phyloP scores from a whole-genome alignment of 2,113 vertebrate species.

The Galbula dea region DNA sequence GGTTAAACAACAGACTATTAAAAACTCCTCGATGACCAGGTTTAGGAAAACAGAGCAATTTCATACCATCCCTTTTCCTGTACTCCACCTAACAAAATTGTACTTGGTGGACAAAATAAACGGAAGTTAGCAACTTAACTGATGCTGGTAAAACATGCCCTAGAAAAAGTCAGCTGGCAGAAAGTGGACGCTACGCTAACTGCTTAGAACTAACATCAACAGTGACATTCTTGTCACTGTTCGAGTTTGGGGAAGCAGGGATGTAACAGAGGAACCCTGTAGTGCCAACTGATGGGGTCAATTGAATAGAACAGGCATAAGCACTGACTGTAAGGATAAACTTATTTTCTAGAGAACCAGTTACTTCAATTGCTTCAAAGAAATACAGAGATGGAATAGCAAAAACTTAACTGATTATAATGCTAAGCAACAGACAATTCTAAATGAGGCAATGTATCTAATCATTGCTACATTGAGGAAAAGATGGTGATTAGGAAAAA shows the following conservation, averaged over 20 bases:
- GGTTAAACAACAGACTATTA: neutral
- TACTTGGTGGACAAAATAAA: neutral
- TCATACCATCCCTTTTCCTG: neutral
- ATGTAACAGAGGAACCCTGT: fast-evolving
- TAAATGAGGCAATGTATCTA: too few relatives aligned
- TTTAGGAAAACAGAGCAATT: neutral
- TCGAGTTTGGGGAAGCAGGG: neutral
- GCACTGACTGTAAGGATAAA: too few relatives aligned
- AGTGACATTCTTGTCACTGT: neutral
- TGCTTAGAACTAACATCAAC: neutral
- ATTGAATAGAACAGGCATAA: too few relatives aligned
- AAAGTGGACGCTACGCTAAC: neutral
- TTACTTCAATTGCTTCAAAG: too few relatives aligned
- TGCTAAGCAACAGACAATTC: too few relatives aligned
- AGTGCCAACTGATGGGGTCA: too few relatives aligned
- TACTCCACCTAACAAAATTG: neutral
- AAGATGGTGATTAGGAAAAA: too few relatives aligned
- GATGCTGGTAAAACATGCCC: neutral
- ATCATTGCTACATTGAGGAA: too few relatives aligned
- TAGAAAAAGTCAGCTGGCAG: neutral
- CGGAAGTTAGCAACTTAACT: neutral
- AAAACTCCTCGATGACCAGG: neutral
- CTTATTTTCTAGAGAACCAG: too few relatives aligned
- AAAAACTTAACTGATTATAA: too few relatives aligned
- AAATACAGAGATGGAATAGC: too few relatives aligned